Percentiles rank a stretch among this genome's conserved stretches.
Evolutionary conservation across 2,888 invertebrate genomes (phyloP).

Genomic region (Machimus rusticus): DNA sequence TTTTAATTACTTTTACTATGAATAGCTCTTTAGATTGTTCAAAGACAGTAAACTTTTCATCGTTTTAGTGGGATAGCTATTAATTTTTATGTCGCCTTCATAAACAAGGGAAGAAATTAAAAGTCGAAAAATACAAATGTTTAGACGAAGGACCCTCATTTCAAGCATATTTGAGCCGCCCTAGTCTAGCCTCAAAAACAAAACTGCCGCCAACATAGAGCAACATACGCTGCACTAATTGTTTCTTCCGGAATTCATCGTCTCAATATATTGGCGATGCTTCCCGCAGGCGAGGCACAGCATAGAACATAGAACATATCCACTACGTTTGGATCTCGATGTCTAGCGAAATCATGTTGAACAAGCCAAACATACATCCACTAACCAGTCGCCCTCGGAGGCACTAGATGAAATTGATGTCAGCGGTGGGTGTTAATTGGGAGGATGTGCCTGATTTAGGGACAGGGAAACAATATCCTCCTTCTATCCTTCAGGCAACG

Average conservation of each 20-base stretch:
- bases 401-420: conserved; percentile 12
- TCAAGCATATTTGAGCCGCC: background rate
- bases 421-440: background rate
- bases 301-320: background rate
- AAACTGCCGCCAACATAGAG: background rate
- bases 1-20: background rate
- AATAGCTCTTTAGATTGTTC: background rate
- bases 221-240: conserved; percentile 33
- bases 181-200: background rate
- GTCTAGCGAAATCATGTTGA: conserved; percentile 15
- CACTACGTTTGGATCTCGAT: background rate
- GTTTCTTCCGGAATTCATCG: conserved; percentile 31
- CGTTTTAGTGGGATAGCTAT: background rate
- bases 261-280: background rate
- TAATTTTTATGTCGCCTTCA: background rate
- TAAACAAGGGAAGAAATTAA: background rate
- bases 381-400: background rate
- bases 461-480: background rate
- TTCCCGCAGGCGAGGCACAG: background rate
- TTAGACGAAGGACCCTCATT: background rate
- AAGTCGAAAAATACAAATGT: background rate
- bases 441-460: background rate
- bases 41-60: background rate
- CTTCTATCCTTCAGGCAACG: background rate
- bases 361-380: conserved; percentile 17